A percentile compares a stretch with the other conserved stretches of the same genome.
Conservation (phyloP, 92 coral and sea anemone species). For the Palythoa heliodiscus region DNA sequence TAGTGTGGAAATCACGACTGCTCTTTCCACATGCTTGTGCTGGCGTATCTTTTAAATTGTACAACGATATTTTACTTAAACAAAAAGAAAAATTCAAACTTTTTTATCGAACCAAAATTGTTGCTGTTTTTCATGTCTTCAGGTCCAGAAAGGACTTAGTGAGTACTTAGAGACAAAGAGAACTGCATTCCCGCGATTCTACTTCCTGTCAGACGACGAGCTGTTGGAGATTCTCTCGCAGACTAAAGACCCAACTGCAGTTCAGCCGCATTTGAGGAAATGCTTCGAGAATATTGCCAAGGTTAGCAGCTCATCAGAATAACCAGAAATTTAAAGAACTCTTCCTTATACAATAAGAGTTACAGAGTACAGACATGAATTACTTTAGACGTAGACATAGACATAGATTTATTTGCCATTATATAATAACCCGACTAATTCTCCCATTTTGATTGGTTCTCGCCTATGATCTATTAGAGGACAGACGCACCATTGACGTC, state of each 20-base stretch:
- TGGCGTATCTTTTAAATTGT: too few relatives aligned
- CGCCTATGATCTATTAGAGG: too few relatives aligned
- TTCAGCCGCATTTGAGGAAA: slow-evolving; percentile 97
- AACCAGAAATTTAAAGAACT: background rate
- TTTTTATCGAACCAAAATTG: background rate
- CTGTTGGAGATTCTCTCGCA: slow-evolving; percentile 95
- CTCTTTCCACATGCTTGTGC: too few relatives aligned
- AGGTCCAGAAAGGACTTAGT: slow-evolving; percentile 99
- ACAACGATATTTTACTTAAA: too few relatives aligned
- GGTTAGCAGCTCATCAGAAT: slow-evolving; percentile 41
- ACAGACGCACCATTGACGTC: too few relatives aligned
- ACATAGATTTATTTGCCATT: too few relatives aligned
- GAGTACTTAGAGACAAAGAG: slow-evolving; percentile 98
- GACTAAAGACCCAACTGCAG: slow-evolving; percentile 99
- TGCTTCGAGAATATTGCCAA: slow-evolving; percentile 97
- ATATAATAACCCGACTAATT: too few relatives aligned
- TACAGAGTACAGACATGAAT: background rate
- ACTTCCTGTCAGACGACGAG: slow-evolving; percentile 99
- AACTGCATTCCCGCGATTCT: slow-evolving; percentile 95
- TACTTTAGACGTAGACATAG: background rate
- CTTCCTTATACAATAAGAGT: background rate
- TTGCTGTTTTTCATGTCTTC: background rate
- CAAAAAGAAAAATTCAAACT: too few relatives aligned
- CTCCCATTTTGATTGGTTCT: too few relatives aligned
- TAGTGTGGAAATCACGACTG: too few relatives aligned